A percentile compares a stretch with the other conserved stretches of the same genome.
These are phyloP conservation scores for Phataginus tricuspis DNA, from an alignment of 2,797 vertebrate species.

Conservation along the genomic window DNA sequence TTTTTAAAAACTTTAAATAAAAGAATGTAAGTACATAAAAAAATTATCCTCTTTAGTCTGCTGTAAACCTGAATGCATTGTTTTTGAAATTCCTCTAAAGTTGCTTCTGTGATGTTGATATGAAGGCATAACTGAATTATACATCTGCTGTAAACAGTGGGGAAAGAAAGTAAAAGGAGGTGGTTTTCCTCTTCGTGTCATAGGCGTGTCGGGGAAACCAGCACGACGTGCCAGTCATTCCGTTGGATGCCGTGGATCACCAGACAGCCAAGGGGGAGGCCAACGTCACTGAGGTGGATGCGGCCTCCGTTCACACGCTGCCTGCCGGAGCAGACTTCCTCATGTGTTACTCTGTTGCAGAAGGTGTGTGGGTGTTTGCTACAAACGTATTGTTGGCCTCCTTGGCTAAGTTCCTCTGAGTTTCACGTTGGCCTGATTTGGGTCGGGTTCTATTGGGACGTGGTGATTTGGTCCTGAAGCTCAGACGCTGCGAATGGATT, in stretches of 20 bases:
- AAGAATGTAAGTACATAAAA: background rate
- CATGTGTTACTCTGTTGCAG: slow-evolving; percentile 96
- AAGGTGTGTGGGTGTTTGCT: slow-evolving; percentile 86
- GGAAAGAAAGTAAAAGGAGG: background rate
- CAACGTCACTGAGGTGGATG: slow-evolving; percentile 90
- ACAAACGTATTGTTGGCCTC: background rate
- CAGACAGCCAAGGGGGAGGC: background rate
- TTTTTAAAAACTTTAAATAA: background rate
- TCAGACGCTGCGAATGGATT: background rate
- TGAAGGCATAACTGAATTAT: background rate
- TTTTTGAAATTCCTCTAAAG: background rate
- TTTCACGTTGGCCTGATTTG: background rate
- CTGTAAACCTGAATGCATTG: background rate
- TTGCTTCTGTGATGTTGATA: background rate
- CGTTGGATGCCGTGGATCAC: slow-evolving; percentile 87
- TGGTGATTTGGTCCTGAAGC: background rate
- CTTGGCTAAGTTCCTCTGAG: background rate
- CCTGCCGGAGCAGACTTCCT: slow-evolving; percentile 95
- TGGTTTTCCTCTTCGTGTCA: background rate
- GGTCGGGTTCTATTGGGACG: background rate
- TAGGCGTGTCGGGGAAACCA: slow-evolving; percentile 94
- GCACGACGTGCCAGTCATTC: slow-evolving; percentile 89
- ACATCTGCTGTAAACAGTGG: rapidly evolving
- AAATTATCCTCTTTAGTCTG: background rate
- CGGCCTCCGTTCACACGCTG: slow-evolving; percentile 89